phyloP scores from a whole-genome alignment of 35 echinoderm and acorn worm genomes.

The Amphiura filiformis region DNA sequence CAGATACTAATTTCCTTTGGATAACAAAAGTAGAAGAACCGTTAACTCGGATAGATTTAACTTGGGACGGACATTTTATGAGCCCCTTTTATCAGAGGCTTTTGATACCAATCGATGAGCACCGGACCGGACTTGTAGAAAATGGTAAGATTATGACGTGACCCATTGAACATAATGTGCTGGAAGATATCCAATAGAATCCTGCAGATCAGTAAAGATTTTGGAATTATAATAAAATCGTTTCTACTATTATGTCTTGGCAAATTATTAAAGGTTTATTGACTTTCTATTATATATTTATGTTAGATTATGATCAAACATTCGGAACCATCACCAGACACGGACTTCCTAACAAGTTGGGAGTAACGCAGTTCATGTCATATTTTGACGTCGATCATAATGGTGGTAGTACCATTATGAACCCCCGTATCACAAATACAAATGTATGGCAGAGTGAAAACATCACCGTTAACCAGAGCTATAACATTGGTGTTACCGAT shows the following conservation, averaged over 20 bases:
- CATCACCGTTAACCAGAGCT: not conserved
- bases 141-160: slow-evolving; percentile 26
- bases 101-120: slow-evolving; percentile 14
- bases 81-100: slow-evolving; percentile 24
- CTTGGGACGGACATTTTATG: slow-evolving; percentile 19
- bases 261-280: too few relatives aligned
- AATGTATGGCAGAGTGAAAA: slow-evolving; percentile 11
- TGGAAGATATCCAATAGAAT: too few relatives aligned
- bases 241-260: too few relatives aligned
- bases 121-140: not conserved
- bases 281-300: too few relatives aligned
- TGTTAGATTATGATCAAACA: slow-evolving; percentile 36
- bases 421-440: not conserved
- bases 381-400: slow-evolving; percentile 18
- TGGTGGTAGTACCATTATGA: slow-evolving; percentile 19
- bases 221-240: too few relatives aligned
- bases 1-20: slow-evolving; percentile 20
- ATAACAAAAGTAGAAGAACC: not conserved
- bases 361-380: slow-evolving; percentile 17
- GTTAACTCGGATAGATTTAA: not conserved
- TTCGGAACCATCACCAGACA: not conserved
- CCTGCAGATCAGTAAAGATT: too few relatives aligned
- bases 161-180: too few relatives aligned
- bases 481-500: slow-evolving; percentile 15
- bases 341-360: slow-evolving; percentile 24